These are phyloP conservation scores for Oryzias melastigma DNA, from an alignment of 2,113 vertebrate species.

Conservation along the genomic window DNA sequence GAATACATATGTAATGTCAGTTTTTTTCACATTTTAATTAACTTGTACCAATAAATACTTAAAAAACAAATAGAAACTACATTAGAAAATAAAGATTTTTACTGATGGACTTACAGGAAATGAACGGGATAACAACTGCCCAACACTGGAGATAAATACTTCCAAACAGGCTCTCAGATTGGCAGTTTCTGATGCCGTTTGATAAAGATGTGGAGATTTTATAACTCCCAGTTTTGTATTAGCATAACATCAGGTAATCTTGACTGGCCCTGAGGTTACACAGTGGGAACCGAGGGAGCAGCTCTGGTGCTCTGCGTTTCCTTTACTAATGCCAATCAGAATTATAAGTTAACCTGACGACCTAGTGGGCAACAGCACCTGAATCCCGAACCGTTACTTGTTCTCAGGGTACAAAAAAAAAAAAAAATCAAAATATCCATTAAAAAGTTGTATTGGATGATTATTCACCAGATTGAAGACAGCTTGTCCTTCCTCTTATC, in stretches of 20 bases:
- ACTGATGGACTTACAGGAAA: too few relatives aligned
- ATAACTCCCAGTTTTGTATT: conserved; percentile 36
- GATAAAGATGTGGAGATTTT: conserved; percentile 38
- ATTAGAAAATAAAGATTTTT: neutral
- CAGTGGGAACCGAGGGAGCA: conserved; percentile 1
- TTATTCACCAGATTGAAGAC: conserved; percentile 8
- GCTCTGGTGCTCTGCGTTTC: conserved; percentile 6
- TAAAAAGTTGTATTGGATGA: conserved; percentile 5
- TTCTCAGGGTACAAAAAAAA: neutral
- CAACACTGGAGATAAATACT: conserved; percentile 18
- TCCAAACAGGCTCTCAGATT: conserved; percentile 32
- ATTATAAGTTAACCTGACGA: conserved; percentile 3
- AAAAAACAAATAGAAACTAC: neutral
- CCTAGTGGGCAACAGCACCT: neutral
- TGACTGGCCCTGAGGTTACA: conserved; percentile 17
- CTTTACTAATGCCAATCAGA: conserved; percentile 16
- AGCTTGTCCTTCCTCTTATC: conserved; percentile 12
- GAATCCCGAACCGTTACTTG: neutral
- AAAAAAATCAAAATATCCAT: neutral
- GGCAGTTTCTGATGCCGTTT: conserved; percentile 29
- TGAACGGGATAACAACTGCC: neutral
- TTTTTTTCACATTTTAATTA: too few relatives aligned
- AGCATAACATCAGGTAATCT: conserved; percentile 32
- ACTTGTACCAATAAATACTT: too few relatives aligned
- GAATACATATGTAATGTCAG: too few relatives aligned